Evolutionary conservation across 2,888 invertebrate genomes (phyloP).

Genomic region (Agonopterix heracliana): DNA sequence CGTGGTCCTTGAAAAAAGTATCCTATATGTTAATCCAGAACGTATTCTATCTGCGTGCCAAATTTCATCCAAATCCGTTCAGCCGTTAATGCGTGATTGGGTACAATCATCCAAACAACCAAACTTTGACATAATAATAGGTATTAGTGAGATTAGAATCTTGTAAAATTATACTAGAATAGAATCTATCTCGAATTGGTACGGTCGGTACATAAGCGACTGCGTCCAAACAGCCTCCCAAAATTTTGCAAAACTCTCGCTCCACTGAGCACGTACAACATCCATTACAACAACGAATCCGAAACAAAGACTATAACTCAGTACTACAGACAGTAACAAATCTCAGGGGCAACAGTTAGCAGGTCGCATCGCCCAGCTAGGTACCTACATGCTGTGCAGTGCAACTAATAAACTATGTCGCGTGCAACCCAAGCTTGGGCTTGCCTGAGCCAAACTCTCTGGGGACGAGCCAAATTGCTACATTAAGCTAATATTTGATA

Average conservation of each 20-base stretch:
- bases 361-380: constrained; percentile 1
- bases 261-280: background rate
- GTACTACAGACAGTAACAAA: constrained; percentile 33
- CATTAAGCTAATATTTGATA: constrained; percentile 51
- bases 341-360: constrained; percentile 18
- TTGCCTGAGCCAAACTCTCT: constrained; percentile 33
- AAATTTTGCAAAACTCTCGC: background rate
- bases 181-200: too few relatives aligned
- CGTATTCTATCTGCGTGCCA: too few relatives aligned
- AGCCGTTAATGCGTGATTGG: too few relatives aligned
- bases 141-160: too few relatives aligned
- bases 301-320: constrained; percentile 39
- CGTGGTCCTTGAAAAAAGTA: too few relatives aligned
- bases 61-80: too few relatives aligned
- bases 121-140: too few relatives aligned
- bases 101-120: too few relatives aligned
- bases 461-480: constrained; percentile 43
- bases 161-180: too few relatives aligned
- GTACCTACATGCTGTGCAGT: constrained; percentile 2
- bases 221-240: background rate
- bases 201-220: too few relatives aligned
- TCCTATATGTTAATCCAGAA: too few relatives aligned
- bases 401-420: constrained; percentile 24
- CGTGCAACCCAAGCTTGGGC: constrained; percentile 1
- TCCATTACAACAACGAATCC: constrained; percentile 3